Evolutionary conservation across 37 sponge, comb jelly and placozoan genomes (phyloP), one percentile per base, ranked within the genome.

Genomic region (Bolinopsis microptera): DNA sequence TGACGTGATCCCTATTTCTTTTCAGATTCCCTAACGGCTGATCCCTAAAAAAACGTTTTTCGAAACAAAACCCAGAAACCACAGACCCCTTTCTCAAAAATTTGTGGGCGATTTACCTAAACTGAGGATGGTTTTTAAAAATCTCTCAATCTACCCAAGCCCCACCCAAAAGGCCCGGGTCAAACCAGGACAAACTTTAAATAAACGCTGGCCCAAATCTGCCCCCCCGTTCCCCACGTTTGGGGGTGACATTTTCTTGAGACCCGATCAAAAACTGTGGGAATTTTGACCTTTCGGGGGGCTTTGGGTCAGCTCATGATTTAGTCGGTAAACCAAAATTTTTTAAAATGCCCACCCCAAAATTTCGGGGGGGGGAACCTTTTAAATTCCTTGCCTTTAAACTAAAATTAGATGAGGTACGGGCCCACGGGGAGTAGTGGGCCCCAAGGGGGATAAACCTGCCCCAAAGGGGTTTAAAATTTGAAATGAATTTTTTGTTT

Each of bases 391-490:
- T 35, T 31, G 35, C 3, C 61, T 13, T 18, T 5, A 18, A 48
- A 24, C 2, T 3, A n/a, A 72, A 21, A 72, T n/a, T n/a, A n/a
- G 21, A 0, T 39, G 26, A 28, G 39, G 25, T 22, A 86, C 41
- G 39, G 36, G 39, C 3, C 61, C 38, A 2, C 39, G 36, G 25
- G 21, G 30, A 22, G 38, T 0, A 38, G 40, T 27, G 36, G 36
- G n/a, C n/a, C 22, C 41, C 5, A 77, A 36, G 33, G 32, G 33
- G 32, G 80, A 36, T 32, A 77, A 77, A 35, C 80, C 80, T 32
- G 80, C 33, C 2, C 90, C 90, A 28, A 86, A 86, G 24, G 38
- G 90, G 90, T 86, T 86, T 30, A 86, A 86, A 86, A n/a, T n/a
- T 16, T 86, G 90, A 41, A 39, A 80, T 36, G 22, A 70, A 48